These are phyloP conservation scores for Cottus gobio DNA, from an alignment of 2,113 vertebrate genomes.

Conservation along the genomic window DNA sequence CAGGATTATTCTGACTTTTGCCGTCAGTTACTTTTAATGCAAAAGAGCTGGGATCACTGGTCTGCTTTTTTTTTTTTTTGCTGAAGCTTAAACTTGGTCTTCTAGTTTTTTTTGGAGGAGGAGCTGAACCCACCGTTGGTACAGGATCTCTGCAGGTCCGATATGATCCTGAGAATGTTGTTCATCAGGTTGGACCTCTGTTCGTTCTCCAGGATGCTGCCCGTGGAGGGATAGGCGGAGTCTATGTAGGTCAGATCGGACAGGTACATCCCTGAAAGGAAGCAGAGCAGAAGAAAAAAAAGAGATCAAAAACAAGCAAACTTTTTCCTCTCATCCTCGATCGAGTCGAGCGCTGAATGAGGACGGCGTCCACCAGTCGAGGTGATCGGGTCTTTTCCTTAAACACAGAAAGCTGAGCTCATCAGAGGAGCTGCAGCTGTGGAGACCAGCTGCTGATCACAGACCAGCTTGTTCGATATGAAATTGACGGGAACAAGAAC, in stretches of 20 bases:
- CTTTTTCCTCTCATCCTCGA: not conserved
- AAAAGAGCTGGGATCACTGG: too few species aligned
- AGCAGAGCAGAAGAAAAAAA: constrained; percentile 9
- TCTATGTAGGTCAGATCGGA: constrained; percentile 98
- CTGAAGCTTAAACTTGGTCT: not conserved
- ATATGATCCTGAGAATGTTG: constrained; percentile 98
- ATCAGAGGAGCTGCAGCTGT: constrained; percentile 40
- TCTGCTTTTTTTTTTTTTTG: too few species aligned
- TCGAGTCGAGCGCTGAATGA: constrained; percentile 10
- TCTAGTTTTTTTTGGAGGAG: not conserved
- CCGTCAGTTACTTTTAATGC: too few species aligned
- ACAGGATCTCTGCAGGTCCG: constrained; percentile 96
- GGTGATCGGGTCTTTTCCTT: constrained; percentile 20
- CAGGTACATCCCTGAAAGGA: constrained; percentile 93
- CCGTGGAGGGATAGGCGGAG: constrained; percentile 97
- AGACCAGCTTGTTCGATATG: constrained; percentile 22
- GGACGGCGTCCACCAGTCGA: constrained; percentile 45
- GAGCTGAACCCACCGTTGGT: constrained; percentile 87
- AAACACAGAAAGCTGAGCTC: constrained; percentile 23
- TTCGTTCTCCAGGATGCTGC: constrained; percentile 98
- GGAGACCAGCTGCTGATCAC: constrained; percentile 29
- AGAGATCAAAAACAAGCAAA: too few species aligned
- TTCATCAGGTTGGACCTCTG: constrained; percentile 99
- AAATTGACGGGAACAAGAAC: constrained; percentile 14
- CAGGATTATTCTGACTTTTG: too few species aligned